phyloP scores from a whole-genome alignment of 2,797 vertebrate species.

The Sebastes steindachneri region DNA sequence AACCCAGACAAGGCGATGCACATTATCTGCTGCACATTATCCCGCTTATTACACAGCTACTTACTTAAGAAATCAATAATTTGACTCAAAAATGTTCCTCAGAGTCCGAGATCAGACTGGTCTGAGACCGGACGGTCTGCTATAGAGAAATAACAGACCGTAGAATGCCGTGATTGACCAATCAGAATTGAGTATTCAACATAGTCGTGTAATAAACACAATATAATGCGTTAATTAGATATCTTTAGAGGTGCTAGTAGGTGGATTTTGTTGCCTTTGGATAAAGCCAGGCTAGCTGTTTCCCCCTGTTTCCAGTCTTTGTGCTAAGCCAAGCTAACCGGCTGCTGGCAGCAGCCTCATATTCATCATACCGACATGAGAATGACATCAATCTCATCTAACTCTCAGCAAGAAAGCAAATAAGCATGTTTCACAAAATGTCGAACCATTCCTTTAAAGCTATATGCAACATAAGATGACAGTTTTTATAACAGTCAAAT shows the following conservation, averaged over 20 bases:
- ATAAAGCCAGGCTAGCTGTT: background rate
- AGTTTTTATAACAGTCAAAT: conserved; percentile 29
- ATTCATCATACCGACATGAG: background rate
- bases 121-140: no score
- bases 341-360: background rate
- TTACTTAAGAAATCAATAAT: no score
- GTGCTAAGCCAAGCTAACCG: background rate
- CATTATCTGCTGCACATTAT: no score
- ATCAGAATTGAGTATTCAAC: no score
- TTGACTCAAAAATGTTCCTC: no score
- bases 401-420: background rate
- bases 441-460: background rate
- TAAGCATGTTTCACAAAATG: background rate
- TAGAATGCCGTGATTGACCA: no score
- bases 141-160: no score
- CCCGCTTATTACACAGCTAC: no score
- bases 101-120: no score
- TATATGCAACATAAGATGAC: background rate
- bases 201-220: background rate
- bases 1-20: no score
- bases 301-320: background rate
- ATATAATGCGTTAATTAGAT: background rate
- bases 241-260: background rate
- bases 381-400: background rate
- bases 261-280: background rate